Conservation (phyloP, 2,888 invertebrate genomes). For the Oscheius onirici region DNA sequence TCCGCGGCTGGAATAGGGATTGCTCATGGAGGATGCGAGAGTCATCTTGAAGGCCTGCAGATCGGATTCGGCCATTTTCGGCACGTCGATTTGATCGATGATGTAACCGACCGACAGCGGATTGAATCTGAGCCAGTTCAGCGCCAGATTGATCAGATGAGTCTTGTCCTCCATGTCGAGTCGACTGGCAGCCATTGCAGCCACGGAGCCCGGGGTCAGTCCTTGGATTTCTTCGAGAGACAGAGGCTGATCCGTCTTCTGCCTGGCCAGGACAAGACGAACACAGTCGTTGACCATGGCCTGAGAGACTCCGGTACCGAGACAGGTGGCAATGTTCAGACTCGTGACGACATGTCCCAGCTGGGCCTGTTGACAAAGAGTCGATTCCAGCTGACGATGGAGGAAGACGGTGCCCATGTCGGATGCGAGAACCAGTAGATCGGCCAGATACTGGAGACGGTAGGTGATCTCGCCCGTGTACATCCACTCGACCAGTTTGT, state of each 20-base stretch:
- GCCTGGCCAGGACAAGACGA: background rate
- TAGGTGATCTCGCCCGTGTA: conserved; percentile 1
- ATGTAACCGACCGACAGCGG: background rate
- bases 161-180: background rate
- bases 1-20: background rate
- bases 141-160: conserved; percentile 8
- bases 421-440: background rate
- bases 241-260: conserved; percentile 3
- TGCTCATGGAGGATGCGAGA: background rate
- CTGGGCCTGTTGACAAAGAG: background rate
- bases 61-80: background rate
- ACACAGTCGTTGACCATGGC: background rate
- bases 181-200: background rate
- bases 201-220: conserved; percentile 11
- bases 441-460: background rate
- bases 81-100: conserved; percentile 1
- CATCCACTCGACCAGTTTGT: conserved; percentile 19
- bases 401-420: conserved; percentile 18
- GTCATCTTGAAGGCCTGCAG: conserved; percentile 21
- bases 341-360: background rate
- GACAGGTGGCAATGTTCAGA: conserved; percentile 5
- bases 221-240: background rate
- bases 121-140: conserved; percentile 7
- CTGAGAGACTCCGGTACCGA: background rate
- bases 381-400: conserved; percentile 15